phyloP scores from a whole-genome alignment of 2,797 vertebrate species.

The Sebastes alutus region DNA sequence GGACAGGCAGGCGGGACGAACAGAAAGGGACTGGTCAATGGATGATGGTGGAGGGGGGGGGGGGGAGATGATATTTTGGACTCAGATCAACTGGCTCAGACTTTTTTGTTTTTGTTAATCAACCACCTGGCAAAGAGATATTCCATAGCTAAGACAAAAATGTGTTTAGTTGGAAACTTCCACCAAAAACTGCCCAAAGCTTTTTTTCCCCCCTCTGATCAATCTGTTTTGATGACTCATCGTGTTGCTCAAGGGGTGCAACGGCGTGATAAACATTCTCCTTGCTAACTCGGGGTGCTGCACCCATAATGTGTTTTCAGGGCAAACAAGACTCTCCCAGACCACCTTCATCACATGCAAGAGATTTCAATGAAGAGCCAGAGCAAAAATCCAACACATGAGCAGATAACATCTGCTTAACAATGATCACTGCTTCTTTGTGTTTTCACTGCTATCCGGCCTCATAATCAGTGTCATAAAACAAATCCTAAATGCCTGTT shows the following conservation, averaged over 20 bases:
- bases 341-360: conserved; percentile 13
- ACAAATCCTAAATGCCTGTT: background rate
- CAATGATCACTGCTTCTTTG: background rate
- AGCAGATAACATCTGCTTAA: background rate
- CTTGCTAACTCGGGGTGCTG: conserved; percentile 5
- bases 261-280: conserved; percentile 44
- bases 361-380: conserved; percentile 10
- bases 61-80: conserved; percentile 69
- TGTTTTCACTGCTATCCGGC: background rate
- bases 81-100: conserved; percentile 68
- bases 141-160: conserved; percentile 52
- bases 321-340: conserved; percentile 8
- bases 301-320: conserved; percentile 30
- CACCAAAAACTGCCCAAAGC: conserved; percentile 36
- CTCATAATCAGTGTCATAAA: background rate
- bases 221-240: conserved; percentile 66
- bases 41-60: conserved; percentile 72
- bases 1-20: conserved; percentile 76
- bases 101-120: conserved; percentile 18
- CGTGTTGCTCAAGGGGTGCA: conserved; percentile 19
- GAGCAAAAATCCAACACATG: conserved; percentile 13
- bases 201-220: conserved; percentile 20
- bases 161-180: conserved; percentile 44
- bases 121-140: conserved; percentile 36
- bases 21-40: conserved; percentile 82